Evolutionary conservation across 1,140 invertebrate species (phyloP).

Genomic region (Bicyclus anynana): DNA sequence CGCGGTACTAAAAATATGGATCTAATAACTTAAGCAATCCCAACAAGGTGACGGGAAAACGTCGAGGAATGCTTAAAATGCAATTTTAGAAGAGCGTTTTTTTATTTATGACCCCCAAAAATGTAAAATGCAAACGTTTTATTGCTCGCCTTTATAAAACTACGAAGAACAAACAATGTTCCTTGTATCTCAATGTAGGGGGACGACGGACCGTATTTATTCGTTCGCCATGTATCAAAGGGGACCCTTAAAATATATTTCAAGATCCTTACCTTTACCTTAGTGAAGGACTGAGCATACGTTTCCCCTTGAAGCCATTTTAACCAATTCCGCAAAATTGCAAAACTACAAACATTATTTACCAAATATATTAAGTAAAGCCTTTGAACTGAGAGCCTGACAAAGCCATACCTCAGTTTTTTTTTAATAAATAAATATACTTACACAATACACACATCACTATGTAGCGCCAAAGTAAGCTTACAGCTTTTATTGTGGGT

Average conservation of each 20-base stretch:
- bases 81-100: slow-evolving; percentile 65
- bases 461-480: no score
- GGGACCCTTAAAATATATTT: slow-evolving; percentile 25
- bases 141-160: slow-evolving; percentile 68
- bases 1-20: slow-evolving; percentile 7
- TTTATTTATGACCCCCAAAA: slow-evolving; percentile 74
- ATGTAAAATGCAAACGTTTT: slow-evolving; percentile 74
- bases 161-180: slow-evolving; percentile 71
- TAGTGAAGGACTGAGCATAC: slow-evolving; percentile 12
- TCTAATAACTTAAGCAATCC: slow-evolving; percentile 8
- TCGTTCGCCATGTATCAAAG: slow-evolving; percentile 27
- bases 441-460: no score
- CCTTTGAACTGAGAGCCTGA: no score
- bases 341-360: no score
- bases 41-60: slow-evolving; percentile 53
- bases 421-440: no score
- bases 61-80: slow-evolving; percentile 72
- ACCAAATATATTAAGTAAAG: no score
- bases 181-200: slow-evolving; percentile 61
- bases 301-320: neutral
- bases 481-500: no score
- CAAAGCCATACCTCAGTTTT: no score
- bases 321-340: neutral
- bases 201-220: slow-evolving; percentile 59
- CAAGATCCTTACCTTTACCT: slow-evolving; percentile 22